Evolutionary conservation across 37 sponge, comb jelly and placozoan genomes (phyloP).

Genomic region (Halisarca cf. caerulea): DNA sequence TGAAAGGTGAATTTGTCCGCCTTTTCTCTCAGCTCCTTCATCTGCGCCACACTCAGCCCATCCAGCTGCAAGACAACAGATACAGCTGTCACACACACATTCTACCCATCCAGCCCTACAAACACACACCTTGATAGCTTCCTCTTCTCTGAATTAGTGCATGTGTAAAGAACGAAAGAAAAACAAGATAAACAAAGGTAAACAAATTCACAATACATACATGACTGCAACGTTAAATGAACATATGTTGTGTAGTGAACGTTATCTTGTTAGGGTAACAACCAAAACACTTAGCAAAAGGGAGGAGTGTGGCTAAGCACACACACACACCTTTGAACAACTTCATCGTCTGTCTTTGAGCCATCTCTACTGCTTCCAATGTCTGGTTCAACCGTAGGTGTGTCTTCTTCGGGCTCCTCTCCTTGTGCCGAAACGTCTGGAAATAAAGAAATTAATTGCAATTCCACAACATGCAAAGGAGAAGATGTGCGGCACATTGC

Average conservation of each 20-base stretch:
- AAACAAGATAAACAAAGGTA: no score
- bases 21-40: conserved; percentile 89
- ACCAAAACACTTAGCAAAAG: no score
- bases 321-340: conserved; percentile 82
- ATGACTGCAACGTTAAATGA: no score
- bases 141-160: conserved; percentile 85
- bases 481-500: background rate
- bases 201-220: no score
- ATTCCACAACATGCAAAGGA: background rate
- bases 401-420: conserved; percentile 55
- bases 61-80: conserved; percentile 64
- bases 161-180: no score
- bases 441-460: background rate
- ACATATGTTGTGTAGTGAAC: no score
- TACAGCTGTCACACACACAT: no score
- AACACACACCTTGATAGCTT: conserved; percentile 81
- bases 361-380: conserved; percentile 89
- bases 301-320: no score
- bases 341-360: conserved; percentile 92
- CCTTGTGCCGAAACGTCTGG: conserved; percentile 48
- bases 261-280: no score
- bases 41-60: conserved; percentile 95
- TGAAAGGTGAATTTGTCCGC: conserved; percentile 93
- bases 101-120: no score
- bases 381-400: conserved; percentile 84